Evolutionary conservation across 2,113 vertebrate species (phyloP).

Genomic region (Daubentonia madagascariensis): DNA sequence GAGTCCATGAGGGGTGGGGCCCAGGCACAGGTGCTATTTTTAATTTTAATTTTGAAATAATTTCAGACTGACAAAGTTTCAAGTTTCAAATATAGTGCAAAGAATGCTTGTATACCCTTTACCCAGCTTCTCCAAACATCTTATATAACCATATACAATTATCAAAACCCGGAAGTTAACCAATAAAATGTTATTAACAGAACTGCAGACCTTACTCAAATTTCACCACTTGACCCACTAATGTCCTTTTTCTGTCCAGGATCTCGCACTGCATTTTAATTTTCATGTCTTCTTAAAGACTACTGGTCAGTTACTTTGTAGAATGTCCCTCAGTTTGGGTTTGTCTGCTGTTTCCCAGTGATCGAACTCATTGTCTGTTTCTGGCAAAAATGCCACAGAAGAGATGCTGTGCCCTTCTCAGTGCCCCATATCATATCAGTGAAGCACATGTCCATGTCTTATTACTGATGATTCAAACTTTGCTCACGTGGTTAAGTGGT

Average conservation of each 20-base stretch:
- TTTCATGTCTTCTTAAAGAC: background rate
- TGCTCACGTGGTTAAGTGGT: constrained; percentile 26
- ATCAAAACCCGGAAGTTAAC: background rate
- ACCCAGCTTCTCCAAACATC: background rate
- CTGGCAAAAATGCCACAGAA: constrained; percentile 28
- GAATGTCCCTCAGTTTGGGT: background rate
- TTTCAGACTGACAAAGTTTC: constrained; percentile 10
- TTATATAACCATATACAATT: background rate
- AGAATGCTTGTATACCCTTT: background rate
- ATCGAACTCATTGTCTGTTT: constrained; percentile 41
- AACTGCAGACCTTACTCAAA: background rate
- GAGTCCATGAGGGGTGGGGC: background rate
- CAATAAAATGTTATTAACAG: constrained; percentile 27
- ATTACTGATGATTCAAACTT: constrained; percentile 37
- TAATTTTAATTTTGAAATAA: constrained; percentile 22
- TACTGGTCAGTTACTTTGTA: constrained; percentile 25
- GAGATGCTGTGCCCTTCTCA: background rate
- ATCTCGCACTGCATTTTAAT: background rate
- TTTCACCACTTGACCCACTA: background rate
- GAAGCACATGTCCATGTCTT: constrained; percentile 20
- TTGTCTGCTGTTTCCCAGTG: constrained; percentile 15
- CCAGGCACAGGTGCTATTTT: background rate
- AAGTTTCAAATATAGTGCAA: background rate
- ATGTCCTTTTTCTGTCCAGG: background rate
- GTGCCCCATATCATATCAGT: background rate